Conservation (phyloP, 2,113 vertebrate species). For the Hepsetus odoe region DNA sequence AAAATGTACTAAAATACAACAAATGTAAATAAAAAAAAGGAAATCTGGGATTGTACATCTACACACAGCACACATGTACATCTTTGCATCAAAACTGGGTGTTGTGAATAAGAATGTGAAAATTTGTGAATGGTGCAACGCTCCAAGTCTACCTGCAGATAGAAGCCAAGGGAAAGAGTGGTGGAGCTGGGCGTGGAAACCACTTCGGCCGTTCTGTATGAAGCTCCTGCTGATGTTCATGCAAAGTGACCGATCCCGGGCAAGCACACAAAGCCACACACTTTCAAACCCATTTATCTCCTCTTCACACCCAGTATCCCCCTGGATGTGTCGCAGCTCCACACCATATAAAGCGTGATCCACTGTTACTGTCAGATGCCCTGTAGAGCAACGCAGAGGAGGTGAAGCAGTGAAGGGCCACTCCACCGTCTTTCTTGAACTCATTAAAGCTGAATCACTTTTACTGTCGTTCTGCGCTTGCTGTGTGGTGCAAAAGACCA, state of each 20-base stretch:
- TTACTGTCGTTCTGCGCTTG: too few relatives aligned
- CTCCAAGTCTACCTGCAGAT: slow-evolving; percentile 71
- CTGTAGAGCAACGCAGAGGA: slow-evolving; percentile 63
- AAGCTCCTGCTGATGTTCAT: slow-evolving; percentile 65
- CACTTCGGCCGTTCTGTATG: slow-evolving; percentile 35
- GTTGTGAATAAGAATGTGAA: too few relatives aligned
- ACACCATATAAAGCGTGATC: slow-evolving; percentile 70
- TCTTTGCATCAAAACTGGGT: too few relatives aligned
- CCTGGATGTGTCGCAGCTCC: slow-evolving; percentile 69
- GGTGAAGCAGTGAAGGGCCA: neutral
- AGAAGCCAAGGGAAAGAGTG: slow-evolving; percentile 70
- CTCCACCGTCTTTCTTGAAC: too few relatives aligned
- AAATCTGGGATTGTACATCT: too few relatives aligned
- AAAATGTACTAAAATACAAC: neutral
- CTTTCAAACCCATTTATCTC: slow-evolving; percentile 50
- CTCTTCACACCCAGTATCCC: slow-evolving; percentile 43
- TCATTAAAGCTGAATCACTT: too few relatives aligned
- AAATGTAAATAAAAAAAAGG: neutral
- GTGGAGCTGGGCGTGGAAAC: slow-evolving; percentile 65
- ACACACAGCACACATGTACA: too few relatives aligned
- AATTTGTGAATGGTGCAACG: too few relatives aligned
- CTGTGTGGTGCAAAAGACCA: too few relatives aligned
- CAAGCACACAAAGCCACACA: slow-evolving; percentile 64
- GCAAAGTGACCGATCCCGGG: slow-evolving; percentile 66
- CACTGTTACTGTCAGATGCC: slow-evolving; percentile 73